Evolutionary conservation across 2,888 invertebrate species (phyloP).

Genomic region (Cryptophagus acutangulus): DNA sequence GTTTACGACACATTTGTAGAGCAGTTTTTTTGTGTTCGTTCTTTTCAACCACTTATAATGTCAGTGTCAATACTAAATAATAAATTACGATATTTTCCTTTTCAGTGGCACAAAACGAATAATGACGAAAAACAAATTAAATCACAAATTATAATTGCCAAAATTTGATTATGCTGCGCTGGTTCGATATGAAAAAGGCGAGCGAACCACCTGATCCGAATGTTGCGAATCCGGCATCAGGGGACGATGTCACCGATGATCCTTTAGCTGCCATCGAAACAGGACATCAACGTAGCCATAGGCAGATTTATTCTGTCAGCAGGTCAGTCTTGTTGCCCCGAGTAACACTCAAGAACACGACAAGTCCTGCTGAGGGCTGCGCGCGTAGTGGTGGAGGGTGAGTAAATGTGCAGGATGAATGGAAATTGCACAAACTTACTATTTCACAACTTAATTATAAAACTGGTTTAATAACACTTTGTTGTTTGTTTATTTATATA

Average conservation of each 20-base stretch:
- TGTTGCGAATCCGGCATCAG: slow-evolving; percentile 4
- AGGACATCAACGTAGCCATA: slow-evolving; percentile 37
- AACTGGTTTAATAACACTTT: no score
- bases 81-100: no score
- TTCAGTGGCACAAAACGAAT: no score
- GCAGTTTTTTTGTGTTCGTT: no score
- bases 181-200: slow-evolving; percentile 38
- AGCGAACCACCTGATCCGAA: slow-evolving; percentile 24
- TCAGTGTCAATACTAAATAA: no score
- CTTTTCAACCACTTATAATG: no score
- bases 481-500: no score
- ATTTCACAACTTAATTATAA: no score
- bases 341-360: slow-evolving; percentile 35
- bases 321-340: slow-evolving; percentile 54
- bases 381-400: slow-evolving; percentile 32
- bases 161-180: slow-evolving; percentile 38
- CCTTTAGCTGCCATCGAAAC: slow-evolving; percentile 50
- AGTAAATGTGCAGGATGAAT: slow-evolving; percentile 27
- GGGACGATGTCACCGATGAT: slow-evolving; percentile 49
- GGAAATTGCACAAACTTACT: no score
- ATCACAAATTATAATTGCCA: not conserved
- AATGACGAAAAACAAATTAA: no score
- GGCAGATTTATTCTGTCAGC: slow-evolving; percentile 55
- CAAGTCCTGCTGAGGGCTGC: slow-evolving; percentile 14
- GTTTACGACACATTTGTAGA: no score